These are phyloP conservation scores for Microdon myrmicae DNA, from an alignment of 2,888 invertebrate genomes.

Conservation along the genomic window DNA sequence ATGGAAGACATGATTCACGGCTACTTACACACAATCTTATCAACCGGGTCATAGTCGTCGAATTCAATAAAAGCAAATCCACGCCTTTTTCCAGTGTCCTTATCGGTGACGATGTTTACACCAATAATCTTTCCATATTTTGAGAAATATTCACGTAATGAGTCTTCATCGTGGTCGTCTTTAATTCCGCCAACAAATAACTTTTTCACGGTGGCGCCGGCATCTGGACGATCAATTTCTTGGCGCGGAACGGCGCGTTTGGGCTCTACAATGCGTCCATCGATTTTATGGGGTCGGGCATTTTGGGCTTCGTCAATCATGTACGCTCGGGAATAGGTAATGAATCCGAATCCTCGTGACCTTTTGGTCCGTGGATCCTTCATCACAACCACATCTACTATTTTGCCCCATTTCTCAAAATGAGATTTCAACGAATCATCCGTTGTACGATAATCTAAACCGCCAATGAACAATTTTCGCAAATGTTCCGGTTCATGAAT, in stretches of 20 bases:
- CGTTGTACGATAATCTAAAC: slow-evolving; percentile 91
- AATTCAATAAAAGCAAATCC: slow-evolving; percentile 97
- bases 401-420: slow-evolving; percentile 97
- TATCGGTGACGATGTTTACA: slow-evolving; percentile 90
- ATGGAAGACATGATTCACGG: not conserved
- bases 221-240: slow-evolving; percentile 91
- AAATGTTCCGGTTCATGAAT: slow-evolving; percentile 75
- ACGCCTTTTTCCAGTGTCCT: slow-evolving; percentile 90
- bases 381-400: slow-evolving; percentile 97
- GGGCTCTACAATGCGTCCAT: slow-evolving; percentile 93
- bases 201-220: slow-evolving; percentile 93
- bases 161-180: slow-evolving; percentile 91
- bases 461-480: slow-evolving; percentile 94
- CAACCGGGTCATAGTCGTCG: slow-evolving; percentile 96
- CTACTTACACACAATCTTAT: slow-evolving; percentile 90
- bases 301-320: slow-evolving; percentile 98
- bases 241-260: slow-evolving; percentile 95
- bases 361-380: slow-evolving; percentile 94
- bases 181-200: slow-evolving; percentile 93
- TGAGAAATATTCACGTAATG: slow-evolving; percentile 83
- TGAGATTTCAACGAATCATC: slow-evolving; percentile 91
- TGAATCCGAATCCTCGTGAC: slow-evolving; percentile 97
- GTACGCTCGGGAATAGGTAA: slow-evolving; percentile 90
- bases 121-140: slow-evolving; percentile 85
- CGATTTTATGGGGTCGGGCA: slow-evolving; percentile 90